Evolutionary conservation across 2,888 invertebrate genomes (phyloP).

Genomic region (Onthophagus sagittarius): DNA sequence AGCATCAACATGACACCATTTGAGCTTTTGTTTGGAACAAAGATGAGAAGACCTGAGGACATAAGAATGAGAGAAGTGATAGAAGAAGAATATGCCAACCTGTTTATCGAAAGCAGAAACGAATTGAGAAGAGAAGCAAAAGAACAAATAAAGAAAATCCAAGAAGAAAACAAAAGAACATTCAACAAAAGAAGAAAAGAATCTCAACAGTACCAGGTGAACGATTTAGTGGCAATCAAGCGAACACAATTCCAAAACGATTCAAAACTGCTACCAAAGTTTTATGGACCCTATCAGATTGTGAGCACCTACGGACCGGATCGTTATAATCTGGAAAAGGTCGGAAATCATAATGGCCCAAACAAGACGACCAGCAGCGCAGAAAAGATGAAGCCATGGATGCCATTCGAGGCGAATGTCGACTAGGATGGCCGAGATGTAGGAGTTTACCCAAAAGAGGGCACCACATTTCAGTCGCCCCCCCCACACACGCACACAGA

Average conservation of each 20-base stretch:
- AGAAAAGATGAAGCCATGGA: no score
- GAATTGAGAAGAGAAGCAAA: neutral
- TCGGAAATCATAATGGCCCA: conserved; percentile 1
- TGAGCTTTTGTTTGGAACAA: neutral
- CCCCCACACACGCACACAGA: no score
- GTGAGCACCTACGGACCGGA: neutral
- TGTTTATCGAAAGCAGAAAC: neutral
- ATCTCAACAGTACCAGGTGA: neutral
- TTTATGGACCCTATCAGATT: neutral
- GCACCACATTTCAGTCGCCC: no score
- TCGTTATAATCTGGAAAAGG: neutral
- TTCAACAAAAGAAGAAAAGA: neutral
- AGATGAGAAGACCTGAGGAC: neutral
- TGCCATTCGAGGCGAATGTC: no score
- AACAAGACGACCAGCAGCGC: neutral
- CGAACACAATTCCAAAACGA: neutral
- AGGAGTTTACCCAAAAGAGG: no score
- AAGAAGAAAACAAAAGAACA: neutral
- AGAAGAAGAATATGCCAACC: neutral
- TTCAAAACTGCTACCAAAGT: no score
- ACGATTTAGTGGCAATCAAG: neutral
- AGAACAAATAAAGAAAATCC: neutral
- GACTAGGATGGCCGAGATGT: no score
- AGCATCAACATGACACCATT: neutral
- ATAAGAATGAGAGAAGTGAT: neutral